Base-by-base conservation (phyloP, 2,888 invertebrate genomes). In the Lampropteryx suffumata region DNA sequence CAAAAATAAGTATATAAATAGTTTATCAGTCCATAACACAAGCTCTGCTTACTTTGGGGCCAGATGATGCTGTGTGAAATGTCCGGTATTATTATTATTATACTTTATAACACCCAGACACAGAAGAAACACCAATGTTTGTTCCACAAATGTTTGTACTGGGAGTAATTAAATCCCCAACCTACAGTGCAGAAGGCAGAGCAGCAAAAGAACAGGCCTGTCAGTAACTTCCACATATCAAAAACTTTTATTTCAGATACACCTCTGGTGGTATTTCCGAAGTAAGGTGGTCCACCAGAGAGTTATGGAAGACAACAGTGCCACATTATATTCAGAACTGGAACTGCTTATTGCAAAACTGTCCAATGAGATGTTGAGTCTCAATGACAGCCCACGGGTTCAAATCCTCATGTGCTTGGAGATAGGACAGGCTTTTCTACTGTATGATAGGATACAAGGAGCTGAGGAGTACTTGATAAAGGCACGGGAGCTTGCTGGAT, bases 201-300 rank as follows among this genome's bases (percentile, higher is more conserved):
- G n/a, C n/a, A n/a, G n/a, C n/a, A n/a, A n/a, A n/a, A n/a, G n/a
- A n/a, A n/a, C n/a, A n/a, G n/a, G n/a, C n/a, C n/a, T n/a, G n/a
- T n/a, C n/a, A n/a, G n/a, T n/a, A 30, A 30, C 10, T 5, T 1
- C 1, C 4, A 5, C 2, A 29, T 11, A 29, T 29, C 1, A 1
- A 5, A 5, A 11, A 6, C 2, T 32, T 32, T 9, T 1, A n/a
- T 27, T 76, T 4, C 61, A 90, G 90, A 45, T 89, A 7, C 67
- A 85, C 46, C 57, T 91, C 24, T 94, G 94, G 95, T 97, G 97
- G 98, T 82, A 92, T 58, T 89, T 97, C 68, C 92, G 98, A 63
- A 88, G 93, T 44, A 90, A 95, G 62, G 92, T 93, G 36, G 76
- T 95, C 6, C 96, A 97, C 72, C 97, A 98, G 74, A 90, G 92